These are phyloP conservation scores for Liasis olivaceus DNA, from an alignment of 2,797 vertebrate genomes.

Conservation along the genomic window DNA sequence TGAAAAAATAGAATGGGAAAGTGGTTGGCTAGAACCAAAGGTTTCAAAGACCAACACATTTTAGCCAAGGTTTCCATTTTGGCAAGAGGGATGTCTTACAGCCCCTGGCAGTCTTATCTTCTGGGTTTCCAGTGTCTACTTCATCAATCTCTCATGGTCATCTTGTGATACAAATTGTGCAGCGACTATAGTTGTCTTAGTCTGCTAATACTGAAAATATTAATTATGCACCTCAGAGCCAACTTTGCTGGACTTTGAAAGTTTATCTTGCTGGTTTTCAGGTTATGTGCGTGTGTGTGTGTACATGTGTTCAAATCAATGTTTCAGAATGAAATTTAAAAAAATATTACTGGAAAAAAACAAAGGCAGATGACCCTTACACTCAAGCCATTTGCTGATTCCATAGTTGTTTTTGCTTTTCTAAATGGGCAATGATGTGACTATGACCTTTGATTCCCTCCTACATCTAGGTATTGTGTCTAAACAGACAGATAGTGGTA, in stretches of 20 bases:
- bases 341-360: background rate
- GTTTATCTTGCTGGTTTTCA: constrained; percentile 14
- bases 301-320: background rate
- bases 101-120: constrained; percentile 14
- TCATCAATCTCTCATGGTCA: constrained; percentile 61
- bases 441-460: background rate
- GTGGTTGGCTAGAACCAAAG: constrained; percentile 22
- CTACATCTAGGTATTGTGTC: background rate
- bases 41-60: background rate
- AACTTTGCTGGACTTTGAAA: constrained; percentile 45
- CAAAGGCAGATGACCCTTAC: background rate
- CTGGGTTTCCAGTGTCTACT: constrained; percentile 51
- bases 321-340: background rate
- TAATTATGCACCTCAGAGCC: constrained; percentile 32
- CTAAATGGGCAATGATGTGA: background rate
- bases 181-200: constrained; percentile 2
- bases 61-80: constrained; percentile 20
- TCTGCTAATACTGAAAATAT: constrained; percentile 16
- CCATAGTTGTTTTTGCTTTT: background rate
- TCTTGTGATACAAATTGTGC: constrained; percentile 37
- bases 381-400: background rate
- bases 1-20: background rate
- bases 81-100: constrained; percentile 1
- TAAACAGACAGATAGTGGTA: background rate
- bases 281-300: background rate